Base-by-base conservation (phyloP, 2,797 vertebrate genomes). In the Bradypus variegatus region DNA sequence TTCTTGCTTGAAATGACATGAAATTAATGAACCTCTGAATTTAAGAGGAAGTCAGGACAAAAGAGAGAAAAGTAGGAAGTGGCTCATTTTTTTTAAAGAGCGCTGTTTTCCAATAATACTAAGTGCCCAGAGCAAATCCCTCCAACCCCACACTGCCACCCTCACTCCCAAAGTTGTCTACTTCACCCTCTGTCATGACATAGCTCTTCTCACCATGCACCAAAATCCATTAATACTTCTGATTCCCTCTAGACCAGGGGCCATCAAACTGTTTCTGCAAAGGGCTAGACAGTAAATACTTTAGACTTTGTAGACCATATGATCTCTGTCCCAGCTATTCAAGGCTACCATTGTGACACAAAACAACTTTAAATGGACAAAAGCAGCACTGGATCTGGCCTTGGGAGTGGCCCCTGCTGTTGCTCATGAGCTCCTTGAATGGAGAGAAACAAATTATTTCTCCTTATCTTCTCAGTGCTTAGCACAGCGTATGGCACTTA, bases 91-190 rank as follows among this genome's bases (percentile, higher is more conserved):
- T 18, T 4, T 14, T 29, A 7, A 78, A 89, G 29, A 64, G 70
- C 23, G 64, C 27, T n/a, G 6, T 78, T 84, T 94, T 76, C 58
- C 23, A 25, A 4, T 33, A 23, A 55, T 3, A 5, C 27, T 15
- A 19, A 76, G 31, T n/a, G n/a, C 27, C 38, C 5, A 2, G 8
- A 23, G 6, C 73, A 36, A 8, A 18, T 8, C 62, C 12, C 4
- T 41, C 0, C 1, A 0, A 2, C 25, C 38, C 72, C 62, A 18
- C 0, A 3, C 27, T 7, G 41, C 50, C 76, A 55, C 9, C 16
- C 41, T 41, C 8, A 36, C 19, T 33, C 10, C n/a, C 62, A 1
- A 5, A 33, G n/a, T 19, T 25, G 18, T 48, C 77, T 27, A 2
- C 13, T 0, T 21, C 3, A 5, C 18, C 62, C 23, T 36, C 36